These are phyloP conservation scores for Netelia inedita DNA, from an alignment of 2,888 invertebrate species.

Conservation along the genomic window DNA sequence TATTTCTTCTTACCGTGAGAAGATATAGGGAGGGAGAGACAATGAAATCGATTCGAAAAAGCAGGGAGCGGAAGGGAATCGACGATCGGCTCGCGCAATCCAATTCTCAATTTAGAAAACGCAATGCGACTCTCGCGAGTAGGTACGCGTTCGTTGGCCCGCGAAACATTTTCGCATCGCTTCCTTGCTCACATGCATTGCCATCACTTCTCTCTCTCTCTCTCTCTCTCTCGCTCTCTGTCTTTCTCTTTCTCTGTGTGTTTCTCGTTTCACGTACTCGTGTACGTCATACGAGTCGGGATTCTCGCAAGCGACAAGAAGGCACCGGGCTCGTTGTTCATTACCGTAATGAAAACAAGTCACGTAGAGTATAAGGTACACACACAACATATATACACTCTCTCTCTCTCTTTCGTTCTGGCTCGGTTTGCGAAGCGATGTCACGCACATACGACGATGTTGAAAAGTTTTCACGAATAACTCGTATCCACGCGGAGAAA, in stretches of 20 bases:
- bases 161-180: constrained; percentile 51
- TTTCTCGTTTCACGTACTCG: constrained; percentile 6
- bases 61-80: constrained; percentile 13
- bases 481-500: constrained; percentile 19
- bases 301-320: constrained; percentile 27
- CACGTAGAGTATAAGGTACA: constrained; percentile 61
- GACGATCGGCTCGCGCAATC: constrained; percentile 26
- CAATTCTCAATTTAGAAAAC: constrained; percentile 42
- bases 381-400: constrained; percentile 17
- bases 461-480: constrained; percentile 44
- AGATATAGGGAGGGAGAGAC: not conserved
- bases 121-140: constrained; percentile 31
- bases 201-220: not conserved
- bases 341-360: constrained; percentile 67
- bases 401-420: constrained; percentile 10
- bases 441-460: constrained; percentile 58
- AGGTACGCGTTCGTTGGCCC: constrained; percentile 42
- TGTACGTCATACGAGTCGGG: constrained; percentile 14
- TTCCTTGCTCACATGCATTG: constrained; percentile 34
- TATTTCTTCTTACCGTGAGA: not conserved
- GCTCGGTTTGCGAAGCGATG: constrained; percentile 46
- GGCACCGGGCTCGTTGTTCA: constrained; percentile 39
- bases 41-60: constrained; percentile 10
- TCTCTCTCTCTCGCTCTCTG: not conserved
- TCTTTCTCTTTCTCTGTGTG: not conserved